These are phyloP conservation scores for Acrobasis suavella DNA, from an alignment of 2,888 invertebrate species.

Conservation along the genomic window DNA sequence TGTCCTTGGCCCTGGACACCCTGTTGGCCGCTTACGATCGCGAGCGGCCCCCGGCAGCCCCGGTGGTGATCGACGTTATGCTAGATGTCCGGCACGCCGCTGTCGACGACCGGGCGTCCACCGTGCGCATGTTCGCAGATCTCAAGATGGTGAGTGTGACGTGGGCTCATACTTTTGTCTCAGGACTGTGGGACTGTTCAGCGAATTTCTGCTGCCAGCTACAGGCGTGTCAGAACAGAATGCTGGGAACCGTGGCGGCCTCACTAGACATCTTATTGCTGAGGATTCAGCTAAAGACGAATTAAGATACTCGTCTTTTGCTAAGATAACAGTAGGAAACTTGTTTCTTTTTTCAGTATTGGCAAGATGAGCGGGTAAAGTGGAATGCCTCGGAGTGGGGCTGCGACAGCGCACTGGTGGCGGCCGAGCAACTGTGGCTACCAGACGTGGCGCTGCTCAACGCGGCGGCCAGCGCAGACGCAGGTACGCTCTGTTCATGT, in stretches of 20 bases:
- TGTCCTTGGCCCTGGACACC: conserved; percentile 58
- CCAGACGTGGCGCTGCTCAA: conserved; percentile 89
- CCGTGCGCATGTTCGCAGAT: conserved; percentile 71
- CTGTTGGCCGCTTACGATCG: conserved; percentile 73
- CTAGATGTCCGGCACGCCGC: conserved; percentile 85
- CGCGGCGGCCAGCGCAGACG: conserved; percentile 83
- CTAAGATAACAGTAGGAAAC: too few species aligned
- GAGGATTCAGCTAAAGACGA: too few species aligned
- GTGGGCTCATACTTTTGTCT: too few species aligned
- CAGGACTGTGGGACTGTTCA: too few species aligned
- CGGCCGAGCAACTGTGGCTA: conserved; percentile 89
- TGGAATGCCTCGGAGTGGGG: conserved; percentile 88
- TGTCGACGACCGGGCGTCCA: conserved; percentile 84
- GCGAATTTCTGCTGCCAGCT: too few species aligned
- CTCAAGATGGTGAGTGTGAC: conserved; percentile 80
- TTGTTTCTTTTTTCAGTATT: conserved; percentile 76
- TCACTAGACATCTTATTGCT: too few species aligned
- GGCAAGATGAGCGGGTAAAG: conserved; percentile 87
- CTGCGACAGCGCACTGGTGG: conserved; percentile 82
- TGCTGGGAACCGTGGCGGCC: too few species aligned
- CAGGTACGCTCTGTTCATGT: background rate
- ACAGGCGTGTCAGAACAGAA: too few species aligned
- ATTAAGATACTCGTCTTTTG: too few species aligned
- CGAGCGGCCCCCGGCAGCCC: conserved; percentile 46
- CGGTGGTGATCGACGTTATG: conserved; percentile 76